Conservation (phyloP, 1,140 invertebrate species). For the Pinna nobilis region DNA sequence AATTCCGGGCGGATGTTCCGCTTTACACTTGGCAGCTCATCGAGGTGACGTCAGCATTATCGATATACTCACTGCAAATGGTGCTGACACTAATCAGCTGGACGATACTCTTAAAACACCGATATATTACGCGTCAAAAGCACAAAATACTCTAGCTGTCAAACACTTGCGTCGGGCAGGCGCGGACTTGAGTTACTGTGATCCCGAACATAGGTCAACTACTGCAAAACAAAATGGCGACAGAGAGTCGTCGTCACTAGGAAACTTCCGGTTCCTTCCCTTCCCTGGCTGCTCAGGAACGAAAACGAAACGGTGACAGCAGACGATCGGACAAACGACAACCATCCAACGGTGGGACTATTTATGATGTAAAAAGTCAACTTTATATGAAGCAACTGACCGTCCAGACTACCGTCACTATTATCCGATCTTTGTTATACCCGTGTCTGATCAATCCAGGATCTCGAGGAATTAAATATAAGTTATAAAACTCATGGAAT, state of each 20-base stretch:
- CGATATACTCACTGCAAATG: slow-evolving; percentile 57
- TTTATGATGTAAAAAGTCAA: no score
- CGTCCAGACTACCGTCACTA: no score
- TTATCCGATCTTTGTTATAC: no score
- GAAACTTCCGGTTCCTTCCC: slow-evolving; percentile 14
- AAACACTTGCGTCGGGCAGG: slow-evolving; percentile 61
- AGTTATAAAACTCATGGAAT: no score
- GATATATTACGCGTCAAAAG: slow-evolving; percentile 58
- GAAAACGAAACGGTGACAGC: no score
- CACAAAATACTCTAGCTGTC: slow-evolving; percentile 59
- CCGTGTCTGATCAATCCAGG: no score
- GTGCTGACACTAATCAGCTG: slow-evolving; percentile 48
- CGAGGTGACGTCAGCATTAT: slow-evolving; percentile 67
- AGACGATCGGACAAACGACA: no score
- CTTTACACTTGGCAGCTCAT: slow-evolving; percentile 67
- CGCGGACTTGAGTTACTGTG: slow-evolving; percentile 51
- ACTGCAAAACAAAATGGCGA: no score
- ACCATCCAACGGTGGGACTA: no score
- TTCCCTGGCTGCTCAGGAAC: slow-evolving; percentile 20
- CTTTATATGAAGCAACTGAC: no score
- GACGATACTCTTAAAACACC: slow-evolving; percentile 54
- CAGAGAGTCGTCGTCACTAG: neutral
- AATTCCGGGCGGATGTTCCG: slow-evolving; percentile 60
- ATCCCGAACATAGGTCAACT: no score
- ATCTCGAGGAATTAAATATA: no score